Base-by-base conservation (phyloP, 2,797 vertebrate species). In the Protosalanx chinensis region DNA sequence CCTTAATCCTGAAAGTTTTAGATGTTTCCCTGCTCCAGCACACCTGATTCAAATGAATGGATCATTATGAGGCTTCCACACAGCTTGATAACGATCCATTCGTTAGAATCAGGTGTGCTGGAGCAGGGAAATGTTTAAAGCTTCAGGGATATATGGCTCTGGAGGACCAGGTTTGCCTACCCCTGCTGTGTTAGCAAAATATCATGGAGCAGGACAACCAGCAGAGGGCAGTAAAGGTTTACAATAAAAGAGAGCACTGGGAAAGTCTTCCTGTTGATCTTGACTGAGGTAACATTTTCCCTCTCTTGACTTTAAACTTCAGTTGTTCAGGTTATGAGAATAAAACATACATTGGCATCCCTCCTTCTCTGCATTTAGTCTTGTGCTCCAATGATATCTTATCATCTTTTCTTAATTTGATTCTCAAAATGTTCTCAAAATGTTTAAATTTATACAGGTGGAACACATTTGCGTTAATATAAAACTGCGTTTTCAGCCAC, bases 201-300 rank as follows among this genome's bases (percentile, higher is more conserved):
- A 16, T 16, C 18, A 4, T 5, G 4, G 51, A 16, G 15, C 4
- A 56, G 18, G 6, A 56, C 15, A 58, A 65, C 85, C 93, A 91
- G 88, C 86, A 93, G 93, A 88, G 86, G 90, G 68, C 90, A 91
- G 86, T 79, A 81, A 79, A 81, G 81, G 64, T 72, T 82, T 77
- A 58, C 12, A 41, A 10, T 33, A 56, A 16, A 32, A 20, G 13
- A 46, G n/a, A 2, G 63, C 23, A 3, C 0, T 1, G 64, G 23
- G 15, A 35, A 29, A 2, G 2, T n/a, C 46, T 23, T 37, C 3
- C 18, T 29, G 37, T 2, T 13, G 15, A 35, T 4, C 29, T 70
- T 1, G 5, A 35, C 32, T 41, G 57, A 33, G 49, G 0, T 1
- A 57, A 65, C n/a, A 13, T 33, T 6, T 16, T 35, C 6, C 12